Conservation (phyloP, 2,888 invertebrate species). For the Mimumesa dahlbomi region DNA sequence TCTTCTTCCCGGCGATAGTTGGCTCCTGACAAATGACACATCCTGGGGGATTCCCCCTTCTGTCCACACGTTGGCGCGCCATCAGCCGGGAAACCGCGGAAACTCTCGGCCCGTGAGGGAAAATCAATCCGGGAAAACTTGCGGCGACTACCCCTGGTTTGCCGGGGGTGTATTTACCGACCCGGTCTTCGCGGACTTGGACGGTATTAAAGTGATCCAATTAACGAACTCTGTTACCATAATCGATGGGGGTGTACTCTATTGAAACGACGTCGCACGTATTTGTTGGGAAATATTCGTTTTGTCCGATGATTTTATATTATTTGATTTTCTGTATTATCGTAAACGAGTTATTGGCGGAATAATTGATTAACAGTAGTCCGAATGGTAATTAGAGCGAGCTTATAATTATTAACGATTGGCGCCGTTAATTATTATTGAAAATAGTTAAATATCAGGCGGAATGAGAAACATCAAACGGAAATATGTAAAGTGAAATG, state of each 20-base stretch:
- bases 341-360: too few species aligned
- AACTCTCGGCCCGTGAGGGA: conserved; percentile 39
- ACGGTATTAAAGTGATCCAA: neutral
- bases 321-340: too few species aligned
- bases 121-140: conserved; percentile 56
- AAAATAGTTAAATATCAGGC: too few species aligned
- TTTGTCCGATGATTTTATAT: too few species aligned
- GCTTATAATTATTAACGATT: too few species aligned
- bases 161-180: conserved; percentile 50
- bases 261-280: neutral
- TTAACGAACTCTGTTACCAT: neutral
- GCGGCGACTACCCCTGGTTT: conserved; percentile 23
- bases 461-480: too few species aligned
- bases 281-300: neutral
- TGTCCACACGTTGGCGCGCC: conserved; percentile 46
- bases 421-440: too few species aligned
- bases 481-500: too few species aligned
- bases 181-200: conserved; percentile 28
- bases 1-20: too few species aligned
- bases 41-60: conserved; percentile 6
- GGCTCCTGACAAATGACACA: conserved; percentile 24
- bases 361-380: too few species aligned
- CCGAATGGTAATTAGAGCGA: too few species aligned
- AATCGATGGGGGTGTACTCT: neutral
- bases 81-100: conserved; percentile 50